phyloP scores from a whole-genome alignment of 2,113 vertebrate species.

The Aviceda subcristata region DNA sequence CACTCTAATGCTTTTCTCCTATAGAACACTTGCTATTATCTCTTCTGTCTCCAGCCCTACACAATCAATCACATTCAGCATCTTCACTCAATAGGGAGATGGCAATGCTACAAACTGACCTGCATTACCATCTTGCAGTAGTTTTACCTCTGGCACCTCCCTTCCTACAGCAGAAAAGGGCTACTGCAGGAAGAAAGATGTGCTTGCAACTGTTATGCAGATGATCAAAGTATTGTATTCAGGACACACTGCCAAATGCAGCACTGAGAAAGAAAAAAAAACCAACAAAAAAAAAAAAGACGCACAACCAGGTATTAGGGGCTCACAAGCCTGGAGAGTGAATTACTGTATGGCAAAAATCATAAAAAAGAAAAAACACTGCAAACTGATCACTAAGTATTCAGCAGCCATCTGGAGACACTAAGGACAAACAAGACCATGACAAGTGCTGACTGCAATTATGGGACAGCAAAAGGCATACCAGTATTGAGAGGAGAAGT shows the following conservation, averaged over 20 bases:
- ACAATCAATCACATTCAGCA: neutral
- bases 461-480: conserved; percentile 41
- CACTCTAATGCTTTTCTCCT: neutral
- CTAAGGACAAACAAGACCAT: neutral
- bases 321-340: neutral
- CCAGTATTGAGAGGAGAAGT: conserved; percentile 98
- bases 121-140: neutral
- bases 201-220: neutral
- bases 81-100: neutral
- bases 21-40: neutral
- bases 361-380: neutral
- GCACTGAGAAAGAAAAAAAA: neutral
- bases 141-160: neutral
- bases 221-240: neutral
- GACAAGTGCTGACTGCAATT: neutral
- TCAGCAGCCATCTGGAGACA: neutral
- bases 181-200: neutral
- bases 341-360: neutral
- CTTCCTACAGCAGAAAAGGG: neutral
- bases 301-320: neutral
- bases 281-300: accelerated
- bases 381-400: neutral
- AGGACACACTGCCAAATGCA: neutral
- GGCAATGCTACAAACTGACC: neutral
- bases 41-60: neutral